Evolutionary conservation across 2,888 invertebrate genomes (phyloP).

Genomic region (Drosophila tanythrix): DNA sequence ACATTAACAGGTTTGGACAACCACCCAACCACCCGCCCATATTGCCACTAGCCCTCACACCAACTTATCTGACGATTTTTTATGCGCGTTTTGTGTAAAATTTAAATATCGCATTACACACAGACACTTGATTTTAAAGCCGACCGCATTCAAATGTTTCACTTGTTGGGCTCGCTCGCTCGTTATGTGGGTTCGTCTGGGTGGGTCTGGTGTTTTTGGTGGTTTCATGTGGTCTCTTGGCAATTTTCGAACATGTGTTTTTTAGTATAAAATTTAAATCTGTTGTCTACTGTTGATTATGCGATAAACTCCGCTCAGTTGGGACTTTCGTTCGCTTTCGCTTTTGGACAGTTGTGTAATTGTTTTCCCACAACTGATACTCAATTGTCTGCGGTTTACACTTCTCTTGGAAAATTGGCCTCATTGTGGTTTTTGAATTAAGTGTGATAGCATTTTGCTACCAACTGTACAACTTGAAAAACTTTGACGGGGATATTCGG

Average conservation of each 20-base stretch:
- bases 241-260: conserved; percentile 75
- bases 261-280: conserved; percentile 74
- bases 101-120: conserved; percentile 79
- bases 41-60: conserved; percentile 23
- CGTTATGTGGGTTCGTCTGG: conserved; percentile 24
- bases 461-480: conserved; percentile 9
- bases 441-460: neutral
- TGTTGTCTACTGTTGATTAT: conserved; percentile 66
- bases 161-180: conserved; percentile 53
- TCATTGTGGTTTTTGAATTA: conserved; percentile 3
- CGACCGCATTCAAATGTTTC: conserved; percentile 69
- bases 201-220: conserved; percentile 16
- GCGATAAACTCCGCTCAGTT: conserved; percentile 58
- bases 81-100: conserved; percentile 47
- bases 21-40: conserved; percentile 53
- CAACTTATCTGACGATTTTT: conserved; percentile 43
- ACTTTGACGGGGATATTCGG: neutral
- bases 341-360: conserved; percentile 68
- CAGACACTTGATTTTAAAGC: conserved; percentile 76
- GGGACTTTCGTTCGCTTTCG: conserved; percentile 30
- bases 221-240: conserved; percentile 49
- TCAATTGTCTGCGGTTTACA: conserved; percentile 23
- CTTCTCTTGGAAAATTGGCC: conserved; percentile 22
- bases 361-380: conserved; percentile 48
- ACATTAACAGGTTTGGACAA: conserved; percentile 72